Conservation (phyloP, 1,140 invertebrate species). For the Drosophila mayri region DNA sequence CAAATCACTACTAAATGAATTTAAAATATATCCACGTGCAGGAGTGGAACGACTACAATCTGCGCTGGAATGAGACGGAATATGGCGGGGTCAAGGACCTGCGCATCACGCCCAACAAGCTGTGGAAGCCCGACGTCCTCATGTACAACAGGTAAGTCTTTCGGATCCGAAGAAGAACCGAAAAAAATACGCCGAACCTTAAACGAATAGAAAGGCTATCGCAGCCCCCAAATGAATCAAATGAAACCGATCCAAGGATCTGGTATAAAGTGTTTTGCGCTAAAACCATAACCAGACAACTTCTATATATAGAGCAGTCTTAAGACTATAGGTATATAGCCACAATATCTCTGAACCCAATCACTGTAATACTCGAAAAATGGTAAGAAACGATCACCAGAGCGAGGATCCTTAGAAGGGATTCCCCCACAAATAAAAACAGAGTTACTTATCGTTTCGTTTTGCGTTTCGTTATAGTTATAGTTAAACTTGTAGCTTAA, state of each 20-base stretch:
- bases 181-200: constrained; percentile 2
- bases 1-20: constrained; percentile 27
- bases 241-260: constrained; percentile 46
- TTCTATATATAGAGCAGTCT: constrained; percentile 15
- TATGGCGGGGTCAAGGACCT: constrained; percentile 97
- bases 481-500: constrained; percentile 21
- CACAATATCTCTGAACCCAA: constrained; percentile 32
- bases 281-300: constrained; percentile 24
- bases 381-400: constrained; percentile 53
- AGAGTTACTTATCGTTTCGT: constrained; percentile 41
- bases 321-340: constrained; percentile 25
- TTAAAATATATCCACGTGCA: constrained; percentile 81
- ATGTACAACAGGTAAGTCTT: constrained; percentile 98
- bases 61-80: constrained; percentile 97
- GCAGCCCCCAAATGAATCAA: constrained; percentile 43
- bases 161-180: constrained; percentile 13
- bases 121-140: constrained; percentile 99
- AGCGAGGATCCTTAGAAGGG: neutral
- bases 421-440: neutral
- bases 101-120: constrained; percentile 96
- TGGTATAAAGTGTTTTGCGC: constrained; percentile 61
- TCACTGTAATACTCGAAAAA: constrained; percentile 40
- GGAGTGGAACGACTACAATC: constrained; percentile 99
- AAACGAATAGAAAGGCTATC: constrained; percentile 50
- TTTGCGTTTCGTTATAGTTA: constrained; percentile 48